Percentiles rank a stretch among this genome's conserved stretches.
These are phyloP conservation scores for Polyploca ridens DNA, from an alignment of 2,888 invertebrate species.

Conservation along the genomic window DNA sequence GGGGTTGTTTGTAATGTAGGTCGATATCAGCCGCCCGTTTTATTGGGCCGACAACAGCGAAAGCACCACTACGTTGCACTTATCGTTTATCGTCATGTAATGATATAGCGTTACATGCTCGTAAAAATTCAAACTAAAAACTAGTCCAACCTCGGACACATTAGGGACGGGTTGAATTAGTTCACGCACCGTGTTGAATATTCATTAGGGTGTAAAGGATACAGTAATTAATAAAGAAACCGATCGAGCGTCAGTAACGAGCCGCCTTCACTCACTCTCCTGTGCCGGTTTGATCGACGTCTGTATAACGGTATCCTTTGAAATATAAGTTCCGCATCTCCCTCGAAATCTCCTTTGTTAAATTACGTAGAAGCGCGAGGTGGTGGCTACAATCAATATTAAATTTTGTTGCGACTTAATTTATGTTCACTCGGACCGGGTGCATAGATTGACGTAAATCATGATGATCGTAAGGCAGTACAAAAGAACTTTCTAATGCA, in stretches of 20 bases:
- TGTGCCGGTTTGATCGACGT: slow-evolving; percentile 46
- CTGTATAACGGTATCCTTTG: slow-evolving; percentile 54
- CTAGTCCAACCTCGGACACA: slow-evolving; percentile 49
- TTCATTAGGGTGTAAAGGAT: slow-evolving; percentile 68
- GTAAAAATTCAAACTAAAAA: slow-evolving; percentile 72
- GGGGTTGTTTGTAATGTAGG: slow-evolving; percentile 69
- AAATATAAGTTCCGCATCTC: slow-evolving; percentile 44
- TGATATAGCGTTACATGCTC: slow-evolving; percentile 76
- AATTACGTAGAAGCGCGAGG: slow-evolving; percentile 47
- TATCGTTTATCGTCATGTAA: slow-evolving; percentile 76
- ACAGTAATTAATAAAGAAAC: slow-evolving; percentile 67
- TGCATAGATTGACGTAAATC: slow-evolving; percentile 69
- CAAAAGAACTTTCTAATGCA: slow-evolving; percentile 69
- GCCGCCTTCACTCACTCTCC: slow-evolving; percentile 48
- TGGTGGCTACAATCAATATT: slow-evolving; percentile 42
- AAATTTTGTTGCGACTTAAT: slow-evolving; percentile 53
- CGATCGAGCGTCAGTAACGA: slow-evolving; percentile 59
- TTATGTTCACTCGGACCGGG: slow-evolving; percentile 49
- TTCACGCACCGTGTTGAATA: slow-evolving; percentile 60
- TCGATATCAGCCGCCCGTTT: slow-evolving; percentile 69
- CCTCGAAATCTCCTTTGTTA: slow-evolving; percentile 49
- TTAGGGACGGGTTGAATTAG: slow-evolving; percentile 58
- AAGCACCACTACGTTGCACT: slow-evolving; percentile 71
- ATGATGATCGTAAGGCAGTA: slow-evolving; percentile 48
- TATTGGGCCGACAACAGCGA: slow-evolving; percentile 72